These are phyloP conservation scores for Phodopus roborovskii DNA, from an alignment of 2,113 vertebrate genomes.

Conservation along the genomic window DNA sequence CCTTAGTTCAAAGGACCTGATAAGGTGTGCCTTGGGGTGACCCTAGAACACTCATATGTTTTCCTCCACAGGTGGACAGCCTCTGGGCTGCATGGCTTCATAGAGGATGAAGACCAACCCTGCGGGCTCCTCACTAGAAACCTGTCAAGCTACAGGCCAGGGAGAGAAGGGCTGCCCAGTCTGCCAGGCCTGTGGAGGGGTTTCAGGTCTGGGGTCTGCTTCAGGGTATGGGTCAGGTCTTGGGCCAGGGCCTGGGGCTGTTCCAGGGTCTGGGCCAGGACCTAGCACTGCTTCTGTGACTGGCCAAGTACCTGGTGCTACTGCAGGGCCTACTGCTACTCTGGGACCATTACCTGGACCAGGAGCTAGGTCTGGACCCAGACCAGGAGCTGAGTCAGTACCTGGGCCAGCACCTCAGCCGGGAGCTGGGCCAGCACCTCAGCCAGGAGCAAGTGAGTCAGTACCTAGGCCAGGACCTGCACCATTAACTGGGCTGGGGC, in stretches of 20 bases:
- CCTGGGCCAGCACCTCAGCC: background rate
- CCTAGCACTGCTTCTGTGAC: background rate
- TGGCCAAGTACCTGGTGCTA: background rate
- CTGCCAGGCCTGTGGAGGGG: constrained; percentile 67
- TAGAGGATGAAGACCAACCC: constrained; percentile 58
- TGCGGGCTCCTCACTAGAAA: background rate
- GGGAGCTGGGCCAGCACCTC: background rate
- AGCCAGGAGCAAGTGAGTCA: background rate
- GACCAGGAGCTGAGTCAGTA: background rate
- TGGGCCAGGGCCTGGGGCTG: background rate
- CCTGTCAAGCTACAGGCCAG: constrained; percentile 48
- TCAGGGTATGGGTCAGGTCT: background rate
- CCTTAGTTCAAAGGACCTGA: background rate
- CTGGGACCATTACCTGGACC: background rate
- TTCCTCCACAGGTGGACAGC: constrained; percentile 44
- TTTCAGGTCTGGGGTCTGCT: constrained; percentile 4
- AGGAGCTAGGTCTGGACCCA: background rate
- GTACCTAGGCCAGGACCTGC: background rate
- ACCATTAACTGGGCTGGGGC: background rate
- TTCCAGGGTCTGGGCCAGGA: fast-evolving
- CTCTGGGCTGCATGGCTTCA: constrained; percentile 28
- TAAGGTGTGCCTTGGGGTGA: background rate
- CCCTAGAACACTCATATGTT: background rate
- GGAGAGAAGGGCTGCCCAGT: constrained; percentile 63
- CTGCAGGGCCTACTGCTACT: background rate